These are phyloP conservation scores for Deilephila elpenor DNA, from an alignment of 2,888 invertebrate genomes.

Conservation along the genomic window DNA sequence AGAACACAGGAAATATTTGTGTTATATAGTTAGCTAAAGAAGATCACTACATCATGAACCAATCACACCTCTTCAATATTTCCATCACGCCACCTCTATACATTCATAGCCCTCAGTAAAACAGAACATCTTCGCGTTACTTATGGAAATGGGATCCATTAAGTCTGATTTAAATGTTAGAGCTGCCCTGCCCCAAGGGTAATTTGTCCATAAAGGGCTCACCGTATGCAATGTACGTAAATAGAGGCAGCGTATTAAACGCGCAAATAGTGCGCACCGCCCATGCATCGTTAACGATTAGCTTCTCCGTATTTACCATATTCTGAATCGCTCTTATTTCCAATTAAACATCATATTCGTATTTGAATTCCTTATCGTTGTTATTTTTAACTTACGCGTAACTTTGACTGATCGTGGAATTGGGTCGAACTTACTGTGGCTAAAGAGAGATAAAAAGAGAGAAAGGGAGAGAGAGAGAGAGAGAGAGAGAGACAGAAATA, in stretches of 20 bases:
- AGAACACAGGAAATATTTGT: too few relatives aligned
- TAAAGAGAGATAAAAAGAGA: too few relatives aligned
- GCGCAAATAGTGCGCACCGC: constrained; percentile 61
- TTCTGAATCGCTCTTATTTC: constrained; percentile 15
- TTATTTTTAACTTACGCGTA: background rate
- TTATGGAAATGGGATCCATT: constrained; percentile 76
- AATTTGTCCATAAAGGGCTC: constrained; percentile 70
- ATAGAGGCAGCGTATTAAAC: constrained; percentile 52
- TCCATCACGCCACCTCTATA: background rate
- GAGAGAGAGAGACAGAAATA: too few relatives aligned
- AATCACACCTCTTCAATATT: background rate
- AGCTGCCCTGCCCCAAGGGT: constrained; percentile 60
- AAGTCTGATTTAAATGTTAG: constrained; percentile 81
- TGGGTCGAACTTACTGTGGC: too few relatives aligned
- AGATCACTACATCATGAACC: too few relatives aligned
- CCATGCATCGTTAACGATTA: constrained; percentile 70
- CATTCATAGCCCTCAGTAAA: constrained; percentile 12
- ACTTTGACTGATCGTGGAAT: too few relatives aligned
- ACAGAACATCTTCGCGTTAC: constrained; percentile 50
- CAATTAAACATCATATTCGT: constrained; percentile 15
- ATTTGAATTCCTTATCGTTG: constrained; percentile 3
- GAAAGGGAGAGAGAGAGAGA: too few relatives aligned
- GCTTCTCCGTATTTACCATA: constrained; percentile 44
- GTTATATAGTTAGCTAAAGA: too few relatives aligned
- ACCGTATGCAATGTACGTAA: constrained; percentile 54